Evolutionary conservation across 1,140 invertebrate genomes (phyloP), one percentile per base, ranked within the genome.

Genomic region (Pectinophora gossypiella): DNA sequence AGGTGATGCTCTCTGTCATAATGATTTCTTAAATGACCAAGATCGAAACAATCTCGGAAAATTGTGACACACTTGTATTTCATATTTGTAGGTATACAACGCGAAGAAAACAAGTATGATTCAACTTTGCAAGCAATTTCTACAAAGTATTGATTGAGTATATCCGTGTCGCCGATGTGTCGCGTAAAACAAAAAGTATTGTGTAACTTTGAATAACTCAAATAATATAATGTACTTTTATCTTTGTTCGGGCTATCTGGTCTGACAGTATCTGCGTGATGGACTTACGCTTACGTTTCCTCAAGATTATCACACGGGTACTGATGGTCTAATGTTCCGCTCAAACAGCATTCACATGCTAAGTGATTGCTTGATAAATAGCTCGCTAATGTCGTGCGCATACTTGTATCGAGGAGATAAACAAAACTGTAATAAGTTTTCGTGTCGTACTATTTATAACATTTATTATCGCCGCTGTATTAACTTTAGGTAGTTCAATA

Each of bases 1-100:
- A 80, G 72, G 68, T 71, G 72, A 76, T 65, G 64, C 69, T 70
- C 60, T 23, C 18, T 42, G 13, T 51, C 23, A 51, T 21, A 19
- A 32, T 22, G 16, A 22, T 13, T 42, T 19, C 21, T 19, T 38
- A 23, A 20, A 23, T 15, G 16, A 51, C 36, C 16, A 43, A 43
- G 19, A 32, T 32, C 27, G 27, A 32, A 32, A 32, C 27, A 32
- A 32, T 32, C n/a, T n/a, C 27, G 27, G n/a, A 32, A 32, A 32
- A 32, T n/a, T 12, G n/a, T 9, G 27, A 32, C 27, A n/a, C 9
- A 1, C 9, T 32, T 32, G 9, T 32, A 32, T 32, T 32, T 12
- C 7, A 3, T 12, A 9, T n/a, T 2, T 7, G 9, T 32, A n/a
- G n/a, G n/a, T n/a, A n/a, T n/a, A n/a, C n/a, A n/a, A n/a, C n/a